Evolutionary conservation across 2,888 invertebrate species (phyloP), one percentile per base, ranked within the genome.

Genomic region (Entomobrya proxima): DNA sequence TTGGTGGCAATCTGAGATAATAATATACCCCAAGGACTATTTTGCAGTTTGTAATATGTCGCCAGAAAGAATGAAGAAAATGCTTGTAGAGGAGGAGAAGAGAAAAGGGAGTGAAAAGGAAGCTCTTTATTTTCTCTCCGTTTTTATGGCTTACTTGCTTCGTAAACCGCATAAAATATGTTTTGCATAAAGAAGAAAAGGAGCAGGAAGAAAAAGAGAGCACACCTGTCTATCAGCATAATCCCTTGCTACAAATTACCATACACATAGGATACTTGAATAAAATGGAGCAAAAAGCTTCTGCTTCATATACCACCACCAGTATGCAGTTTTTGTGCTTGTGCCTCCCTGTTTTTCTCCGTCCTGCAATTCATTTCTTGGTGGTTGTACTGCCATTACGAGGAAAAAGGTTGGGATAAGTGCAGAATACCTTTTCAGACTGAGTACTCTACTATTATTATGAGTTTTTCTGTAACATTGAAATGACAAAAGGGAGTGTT

Each of bases 221-320:
- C 83, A 83, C 83, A 83, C 83, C 75, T 83, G 83, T 83, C 83
- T 83, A 75, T 83, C 83, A 83, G 83, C 64, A 83, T 83, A 83
- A 83, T 83, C 83, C 83, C 83, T 75, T 75, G 83, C 83, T 83
- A 83, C 83, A 83, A 83, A 83, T 83, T 83, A 83, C 83, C 83
- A 83, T 83, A 83, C 83, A 83, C 83, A 76, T 55, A 52, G 80
- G 58, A 72, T 80, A 72, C 69, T 69, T 50, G 69, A 80, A 80
- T 50, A 79, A 18, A 72, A 79, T 61, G 35, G 24, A 64, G 32
- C 64, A 64, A 55, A 55, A 55, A 55, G 21, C 3, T 64, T 35
- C 64, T 32, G 61, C 32, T 61, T 32, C 61, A 37, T 37, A 21
- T 67, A 40, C 67, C 67, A 15, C 44, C 15, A 11, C 44, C n/a